Evolutionary conservation across 2,113 vertebrate genomes (phyloP).

Genomic region (Xenopus laevis): DNA sequence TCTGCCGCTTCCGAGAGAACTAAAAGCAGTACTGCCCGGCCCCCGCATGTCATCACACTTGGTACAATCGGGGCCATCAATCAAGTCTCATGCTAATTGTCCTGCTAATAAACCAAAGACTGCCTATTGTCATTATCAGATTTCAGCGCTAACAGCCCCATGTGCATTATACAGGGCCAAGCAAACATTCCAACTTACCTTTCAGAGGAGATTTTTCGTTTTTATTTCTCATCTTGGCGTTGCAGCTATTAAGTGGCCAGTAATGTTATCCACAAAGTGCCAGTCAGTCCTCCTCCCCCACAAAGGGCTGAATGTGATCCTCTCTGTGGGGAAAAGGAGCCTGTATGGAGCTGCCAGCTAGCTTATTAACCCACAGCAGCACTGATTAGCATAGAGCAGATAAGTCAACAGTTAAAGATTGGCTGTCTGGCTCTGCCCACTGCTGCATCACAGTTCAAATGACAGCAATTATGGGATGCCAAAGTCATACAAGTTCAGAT

Average conservation of each 20-base stretch:
- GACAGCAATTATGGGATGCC: slow-evolving; percentile 50
- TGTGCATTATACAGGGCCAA: no score
- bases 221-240: slow-evolving; percentile 61
- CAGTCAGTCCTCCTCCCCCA: slow-evolving; percentile 16
- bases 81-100: no score
- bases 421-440: slow-evolving; percentile 52
- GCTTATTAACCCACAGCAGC: slow-evolving; percentile 54
- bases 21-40: no score
- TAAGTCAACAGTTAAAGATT: slow-evolving; percentile 57
- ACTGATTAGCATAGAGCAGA: slow-evolving; percentile 63
- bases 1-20: no score
- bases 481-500: slow-evolving; percentile 7
- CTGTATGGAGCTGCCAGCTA: slow-evolving; percentile 17
- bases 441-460: slow-evolving; percentile 56
- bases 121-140: no score
- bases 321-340: slow-evolving; percentile 12
- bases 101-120: no score
- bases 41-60: no score
- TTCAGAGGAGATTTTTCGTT: slow-evolving; percentile 65
- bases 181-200: slow-evolving; percentile 55
- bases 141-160: no score
- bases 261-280: slow-evolving; percentile 30
- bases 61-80: no score
- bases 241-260: slow-evolving; percentile 20
- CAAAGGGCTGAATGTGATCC: slow-evolving; percentile 6